These are phyloP conservation scores for Ficedula albicollis DNA, from an alignment of 2,797 vertebrate species.

Conservation along the genomic window DNA sequence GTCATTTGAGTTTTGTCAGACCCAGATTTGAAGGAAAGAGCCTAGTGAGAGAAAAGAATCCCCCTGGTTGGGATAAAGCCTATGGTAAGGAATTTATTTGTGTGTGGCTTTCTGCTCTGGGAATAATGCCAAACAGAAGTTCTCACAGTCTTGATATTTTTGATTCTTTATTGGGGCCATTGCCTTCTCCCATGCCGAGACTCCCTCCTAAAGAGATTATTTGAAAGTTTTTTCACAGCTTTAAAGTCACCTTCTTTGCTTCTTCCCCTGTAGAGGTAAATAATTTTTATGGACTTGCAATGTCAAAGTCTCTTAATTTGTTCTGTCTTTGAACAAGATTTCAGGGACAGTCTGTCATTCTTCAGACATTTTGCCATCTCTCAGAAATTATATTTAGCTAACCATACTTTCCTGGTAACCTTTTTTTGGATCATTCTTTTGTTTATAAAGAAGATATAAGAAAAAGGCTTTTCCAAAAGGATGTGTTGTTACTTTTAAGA, in stretches of 20 bases:
- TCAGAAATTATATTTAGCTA: background rate
- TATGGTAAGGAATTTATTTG: conserved; percentile 69
- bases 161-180: conserved; percentile 33
- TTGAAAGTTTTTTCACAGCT: conserved; percentile 10
- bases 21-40: conserved; percentile 26
- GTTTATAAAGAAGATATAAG: background rate
- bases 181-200: conserved; percentile 38
- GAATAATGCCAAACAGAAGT: conserved; percentile 75
- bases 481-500: background rate
- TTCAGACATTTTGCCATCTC: background rate
- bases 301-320: background rate
- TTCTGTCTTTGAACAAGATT: background rate
- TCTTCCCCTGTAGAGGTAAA: background rate
- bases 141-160: conserved; percentile 72
- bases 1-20: conserved; percentile 49
- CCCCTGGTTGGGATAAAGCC: conserved; percentile 44
- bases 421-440: background rate
- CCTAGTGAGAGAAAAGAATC: conserved; percentile 44
- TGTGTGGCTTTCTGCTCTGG: conserved; percentile 68
- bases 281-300: background rate
- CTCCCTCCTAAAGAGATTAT: conserved; percentile 7
- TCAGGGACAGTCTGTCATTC: background rate
- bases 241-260: conserved; percentile 32
- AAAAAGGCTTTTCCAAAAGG: background rate
- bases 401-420: background rate